phyloP scores from a whole-genome alignment of 2,888 invertebrate genomes.

The Teleiodes luculella region DNA sequence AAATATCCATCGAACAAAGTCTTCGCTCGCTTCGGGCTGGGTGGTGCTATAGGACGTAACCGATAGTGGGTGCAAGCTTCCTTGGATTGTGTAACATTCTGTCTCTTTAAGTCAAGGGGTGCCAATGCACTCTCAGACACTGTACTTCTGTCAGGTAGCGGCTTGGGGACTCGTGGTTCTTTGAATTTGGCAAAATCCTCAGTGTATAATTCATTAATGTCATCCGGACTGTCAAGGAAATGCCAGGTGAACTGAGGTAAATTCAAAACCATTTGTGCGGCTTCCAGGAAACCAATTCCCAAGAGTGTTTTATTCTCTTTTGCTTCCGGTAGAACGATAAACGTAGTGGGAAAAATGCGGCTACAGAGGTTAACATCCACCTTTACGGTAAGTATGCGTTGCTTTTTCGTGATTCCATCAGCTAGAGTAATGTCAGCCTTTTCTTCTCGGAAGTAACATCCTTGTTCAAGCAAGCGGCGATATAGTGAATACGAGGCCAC shows the following conservation, averaged over 20 bases:
- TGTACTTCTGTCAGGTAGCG: too few species aligned
- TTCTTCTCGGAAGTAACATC: slow-evolving; percentile 86
- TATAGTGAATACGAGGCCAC: too few species aligned
- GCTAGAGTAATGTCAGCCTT: background rate
- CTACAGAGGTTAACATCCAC: background rate
- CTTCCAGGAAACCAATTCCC: slow-evolving; percentile 21
- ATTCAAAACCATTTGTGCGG: slow-evolving; percentile 24
- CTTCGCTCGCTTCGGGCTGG: background rate
- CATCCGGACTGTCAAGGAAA: slow-evolving; percentile 15
- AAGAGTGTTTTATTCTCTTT: background rate
- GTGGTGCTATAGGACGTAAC: background rate
- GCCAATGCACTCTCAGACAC: too few species aligned
- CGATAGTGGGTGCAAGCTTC: background rate
- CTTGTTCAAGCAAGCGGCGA: too few species aligned
- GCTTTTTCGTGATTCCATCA: background rate
- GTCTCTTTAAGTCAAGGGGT: too few species aligned
- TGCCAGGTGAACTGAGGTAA: slow-evolving; percentile 23
- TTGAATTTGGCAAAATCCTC: background rate
- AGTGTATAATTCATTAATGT: slow-evolving; percentile 19
- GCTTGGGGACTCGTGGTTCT: too few species aligned
- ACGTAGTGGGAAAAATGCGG: background rate
- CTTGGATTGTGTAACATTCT: background rate
- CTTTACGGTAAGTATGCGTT: background rate
- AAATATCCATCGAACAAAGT: background rate
- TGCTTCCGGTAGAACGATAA: background rate